Conservation (phyloP, 1,140 invertebrate species). For the Drosophila sulfurigaster region DNA sequence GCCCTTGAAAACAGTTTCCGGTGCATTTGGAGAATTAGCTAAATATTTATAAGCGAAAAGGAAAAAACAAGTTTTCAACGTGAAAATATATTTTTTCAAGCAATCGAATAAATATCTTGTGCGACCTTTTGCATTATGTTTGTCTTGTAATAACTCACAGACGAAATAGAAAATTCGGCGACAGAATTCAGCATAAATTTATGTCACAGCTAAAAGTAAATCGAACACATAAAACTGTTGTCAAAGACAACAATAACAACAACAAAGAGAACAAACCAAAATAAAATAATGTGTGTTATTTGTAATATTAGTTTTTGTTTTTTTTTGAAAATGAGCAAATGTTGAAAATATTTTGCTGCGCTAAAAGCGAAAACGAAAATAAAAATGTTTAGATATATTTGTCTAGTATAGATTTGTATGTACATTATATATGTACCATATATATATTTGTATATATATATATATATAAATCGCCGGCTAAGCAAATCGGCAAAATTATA, state of each 20-base stretch:
- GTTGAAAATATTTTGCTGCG: slow-evolving; percentile 57
- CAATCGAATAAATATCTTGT: not conserved
- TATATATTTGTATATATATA: slow-evolving; percentile 21
- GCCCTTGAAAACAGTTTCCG: slow-evolving; percentile 36
- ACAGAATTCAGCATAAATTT: slow-evolving; percentile 56
- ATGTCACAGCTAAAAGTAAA: slow-evolving; percentile 63
- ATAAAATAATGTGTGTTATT: slow-evolving; percentile 7
- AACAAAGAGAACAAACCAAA: slow-evolving; percentile 11
- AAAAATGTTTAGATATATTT: slow-evolving; percentile 53
- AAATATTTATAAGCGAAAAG: not conserved
- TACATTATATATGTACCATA: slow-evolving; percentile 22
- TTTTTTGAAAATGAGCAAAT: slow-evolving; percentile 63
- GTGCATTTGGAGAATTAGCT: not conserved
- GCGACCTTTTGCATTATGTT: slow-evolving; percentile 35
- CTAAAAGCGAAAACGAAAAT: slow-evolving; percentile 61
- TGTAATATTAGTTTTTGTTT: slow-evolving; percentile 1
- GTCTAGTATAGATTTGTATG: slow-evolving; percentile 19
- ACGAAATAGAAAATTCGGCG: slow-evolving; percentile 6
- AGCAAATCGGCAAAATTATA: slow-evolving; percentile 75
- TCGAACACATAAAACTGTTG: slow-evolving; percentile 48
- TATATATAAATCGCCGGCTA: slow-evolving; percentile 58
- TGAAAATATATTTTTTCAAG: slow-evolving; percentile 5
- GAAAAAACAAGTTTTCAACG: not conserved
- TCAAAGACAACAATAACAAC: slow-evolving; percentile 17
- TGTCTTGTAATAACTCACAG: slow-evolving; percentile 43